Evolutionary conservation across 2,888 invertebrate species (phyloP).

Genomic region (Caenorhabditis sinica): DNA sequence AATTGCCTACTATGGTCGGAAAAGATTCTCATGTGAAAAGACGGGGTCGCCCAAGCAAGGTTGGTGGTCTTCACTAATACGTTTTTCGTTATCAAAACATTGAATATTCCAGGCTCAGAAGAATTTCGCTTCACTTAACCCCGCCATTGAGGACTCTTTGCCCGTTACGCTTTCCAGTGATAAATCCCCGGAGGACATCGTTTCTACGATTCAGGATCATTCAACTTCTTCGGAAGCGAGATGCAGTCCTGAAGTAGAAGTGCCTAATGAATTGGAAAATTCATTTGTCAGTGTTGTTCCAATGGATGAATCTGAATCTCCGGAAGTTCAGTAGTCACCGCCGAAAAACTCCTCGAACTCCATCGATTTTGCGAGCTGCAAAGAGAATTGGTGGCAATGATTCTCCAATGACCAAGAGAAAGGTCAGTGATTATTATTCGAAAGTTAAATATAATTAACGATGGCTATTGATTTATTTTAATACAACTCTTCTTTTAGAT

Average conservation of each 20-base stretch:
- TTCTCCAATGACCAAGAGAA: conserved; percentile 48
- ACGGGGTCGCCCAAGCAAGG: neutral
- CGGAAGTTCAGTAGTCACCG: conserved; percentile 27
- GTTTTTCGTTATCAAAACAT: too few species aligned
- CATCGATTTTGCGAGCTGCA: conserved; percentile 10
- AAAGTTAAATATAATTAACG: too few species aligned
- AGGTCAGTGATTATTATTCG: too few species aligned
- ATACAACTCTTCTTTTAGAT: conserved; percentile 41
- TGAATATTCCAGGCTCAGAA: too few species aligned
- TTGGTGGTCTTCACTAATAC: too few species aligned
- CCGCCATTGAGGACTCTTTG: too few species aligned
- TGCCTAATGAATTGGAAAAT: neutral
- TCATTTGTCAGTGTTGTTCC: neutral
- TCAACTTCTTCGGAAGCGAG: neutral
- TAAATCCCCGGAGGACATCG: too few species aligned
- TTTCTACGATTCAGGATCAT: too few species aligned
- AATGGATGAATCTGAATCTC: neutral
- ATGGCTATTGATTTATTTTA: too few species aligned
- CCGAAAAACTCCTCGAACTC: conserved; percentile 50
- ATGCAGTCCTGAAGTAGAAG: neutral
- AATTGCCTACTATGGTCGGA: conserved; percentile 3
- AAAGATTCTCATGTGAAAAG: neutral
- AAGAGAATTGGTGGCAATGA: neutral
- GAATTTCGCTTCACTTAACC: too few species aligned
- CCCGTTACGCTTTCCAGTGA: too few species aligned